These are phyloP conservation scores for Myripristis jacobus DNA, from an alignment of 2,797 vertebrate species.

Conservation along the genomic window DNA sequence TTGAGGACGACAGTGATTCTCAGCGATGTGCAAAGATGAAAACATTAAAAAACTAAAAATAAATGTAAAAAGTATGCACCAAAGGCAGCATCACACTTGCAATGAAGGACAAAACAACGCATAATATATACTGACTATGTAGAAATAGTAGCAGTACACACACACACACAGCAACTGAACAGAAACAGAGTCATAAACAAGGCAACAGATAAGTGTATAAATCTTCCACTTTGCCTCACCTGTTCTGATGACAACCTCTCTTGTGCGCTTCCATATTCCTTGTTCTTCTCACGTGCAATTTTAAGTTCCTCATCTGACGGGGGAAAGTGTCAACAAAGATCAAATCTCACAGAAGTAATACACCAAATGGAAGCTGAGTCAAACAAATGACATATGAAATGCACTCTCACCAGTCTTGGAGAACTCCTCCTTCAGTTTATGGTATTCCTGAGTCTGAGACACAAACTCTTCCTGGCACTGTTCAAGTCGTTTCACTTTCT, in stretches of 20 bases:
- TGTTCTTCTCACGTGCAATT: conserved; percentile 85
- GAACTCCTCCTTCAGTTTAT: conserved; percentile 87
- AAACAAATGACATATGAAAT: background rate
- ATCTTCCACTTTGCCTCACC: conserved; percentile 74
- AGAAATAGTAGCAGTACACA: background rate
- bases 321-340: background rate
- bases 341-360: background rate
- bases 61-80: too few species aligned
- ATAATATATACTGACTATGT: background rate
- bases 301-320: conserved; percentile 87
- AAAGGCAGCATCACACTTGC: too few species aligned
- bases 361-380: background rate
- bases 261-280: conserved; percentile 86
- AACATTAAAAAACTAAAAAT: too few species aligned
- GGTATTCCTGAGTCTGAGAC: conserved; percentile 89
- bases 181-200: background rate
- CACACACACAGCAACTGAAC: background rate
- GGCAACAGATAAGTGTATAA: too few species aligned
- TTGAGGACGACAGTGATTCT: too few species aligned
- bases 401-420: conserved; percentile 86
- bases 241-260: conserved; percentile 83
- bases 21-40: too few species aligned
- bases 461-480: conserved; percentile 92
- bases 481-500: conserved; percentile 92
- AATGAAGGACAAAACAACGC: too few species aligned